A percentile compares a stretch with the other conserved stretches of the same genome.
These are phyloP conservation scores for Schizotus pectinicornis DNA, from an alignment of 2,888 invertebrate genomes.

Conservation along the genomic window DNA sequence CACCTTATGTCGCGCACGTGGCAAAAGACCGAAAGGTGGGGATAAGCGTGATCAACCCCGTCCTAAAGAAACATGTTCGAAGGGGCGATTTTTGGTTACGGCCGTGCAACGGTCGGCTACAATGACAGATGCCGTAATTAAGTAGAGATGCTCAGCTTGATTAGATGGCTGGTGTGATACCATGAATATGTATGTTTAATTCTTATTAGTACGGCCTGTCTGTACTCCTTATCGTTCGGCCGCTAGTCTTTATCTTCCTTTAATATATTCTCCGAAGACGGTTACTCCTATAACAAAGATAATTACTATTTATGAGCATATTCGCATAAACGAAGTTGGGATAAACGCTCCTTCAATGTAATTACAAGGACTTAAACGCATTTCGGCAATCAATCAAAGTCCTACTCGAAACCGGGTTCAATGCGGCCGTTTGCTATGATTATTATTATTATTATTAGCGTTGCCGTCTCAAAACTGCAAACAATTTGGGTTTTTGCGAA, in stretches of 20 bases:
- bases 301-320: no score
- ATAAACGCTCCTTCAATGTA: no score
- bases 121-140: conserved; percentile 56
- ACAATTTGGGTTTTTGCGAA: background rate
- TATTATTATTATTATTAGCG: no score
- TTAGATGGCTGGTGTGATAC: conserved; percentile 47
- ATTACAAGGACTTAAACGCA: no score
- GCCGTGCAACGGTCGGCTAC: conserved; percentile 41
- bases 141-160: conserved; percentile 47
- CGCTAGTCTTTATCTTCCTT: background rate
- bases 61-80: conserved; percentile 22
- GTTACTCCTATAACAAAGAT: background rate
- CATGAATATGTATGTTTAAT: conserved; percentile 51
- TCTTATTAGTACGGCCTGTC: conserved; percentile 37
- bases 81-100: conserved; percentile 26
- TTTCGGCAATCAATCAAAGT: no score
- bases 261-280: conserved; percentile 6
- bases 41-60: conserved; percentile 35
- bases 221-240: conserved; percentile 1
- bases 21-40: conserved; percentile 35
- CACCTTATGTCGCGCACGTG: conserved; percentile 54
- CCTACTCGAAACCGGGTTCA: no score
- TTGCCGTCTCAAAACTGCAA: no score
- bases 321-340: no score
- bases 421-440: no score